Conservation (phyloP, 1,140 invertebrate genomes). For the Penaeus vannamei region DNA sequence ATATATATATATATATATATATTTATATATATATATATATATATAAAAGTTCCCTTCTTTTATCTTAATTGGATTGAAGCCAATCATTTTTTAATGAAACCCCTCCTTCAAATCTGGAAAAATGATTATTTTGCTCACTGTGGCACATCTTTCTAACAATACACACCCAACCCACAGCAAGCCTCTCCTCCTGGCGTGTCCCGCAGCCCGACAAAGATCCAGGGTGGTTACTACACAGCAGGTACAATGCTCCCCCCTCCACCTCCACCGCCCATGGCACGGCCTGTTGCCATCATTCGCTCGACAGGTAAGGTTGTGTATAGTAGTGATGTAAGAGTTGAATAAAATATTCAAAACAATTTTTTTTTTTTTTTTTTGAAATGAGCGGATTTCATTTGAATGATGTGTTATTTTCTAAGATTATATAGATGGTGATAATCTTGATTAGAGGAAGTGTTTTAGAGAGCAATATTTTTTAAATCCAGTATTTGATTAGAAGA, state of each 20-base stretch:
- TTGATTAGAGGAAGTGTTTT: too few species aligned
- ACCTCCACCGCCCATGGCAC: constrained; percentile 91
- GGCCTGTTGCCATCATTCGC: constrained; percentile 94
- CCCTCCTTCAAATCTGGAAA: constrained; percentile 2
- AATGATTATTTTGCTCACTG: constrained; percentile 27
- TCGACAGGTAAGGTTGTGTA: constrained; percentile 80
- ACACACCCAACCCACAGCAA: constrained; percentile 42
- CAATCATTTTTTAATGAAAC: constrained; percentile 14
- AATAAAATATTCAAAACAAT: too few species aligned
- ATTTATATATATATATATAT: too few species aligned
- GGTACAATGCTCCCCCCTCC: constrained; percentile 93
- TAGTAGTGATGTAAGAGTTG: too few species aligned
- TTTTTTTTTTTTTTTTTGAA: not conserved
- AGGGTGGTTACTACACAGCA: constrained; percentile 82
- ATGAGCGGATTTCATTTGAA: not conserved
- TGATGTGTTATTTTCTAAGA: too few species aligned
- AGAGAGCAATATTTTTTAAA: too few species aligned
- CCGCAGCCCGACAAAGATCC: constrained; percentile 72
- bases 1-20: too few species aligned
- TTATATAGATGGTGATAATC: too few species aligned
- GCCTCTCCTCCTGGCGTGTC: constrained; percentile 62
- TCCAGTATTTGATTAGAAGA: too few species aligned
- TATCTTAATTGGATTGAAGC: not conserved
- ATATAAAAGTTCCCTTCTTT: not conserved
- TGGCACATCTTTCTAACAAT: constrained; percentile 24